Evolutionary conservation across 2,888 invertebrate genomes (phyloP).

Genomic region (Sepiola atlantica): DNA sequence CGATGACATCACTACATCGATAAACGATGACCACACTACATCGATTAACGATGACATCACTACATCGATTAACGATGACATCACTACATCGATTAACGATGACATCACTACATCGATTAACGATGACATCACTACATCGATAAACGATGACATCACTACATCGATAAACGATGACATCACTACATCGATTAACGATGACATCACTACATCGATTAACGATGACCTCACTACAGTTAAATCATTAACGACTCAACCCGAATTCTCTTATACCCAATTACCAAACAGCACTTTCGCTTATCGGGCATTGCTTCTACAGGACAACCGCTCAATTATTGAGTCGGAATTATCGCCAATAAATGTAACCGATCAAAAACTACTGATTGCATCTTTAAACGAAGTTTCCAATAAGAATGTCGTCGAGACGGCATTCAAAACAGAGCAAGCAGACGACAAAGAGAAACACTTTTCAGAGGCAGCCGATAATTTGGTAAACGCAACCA

Average conservation of each 20-base stretch:
- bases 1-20: neutral
- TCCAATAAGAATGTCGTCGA: neutral
- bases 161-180: too few relatives aligned
- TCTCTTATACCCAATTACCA: neutral
- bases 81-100: neutral
- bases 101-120: neutral
- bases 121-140: neutral
- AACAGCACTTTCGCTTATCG: neutral
- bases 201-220: neutral
- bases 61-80: neutral
- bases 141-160: neutral
- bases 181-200: neutral
- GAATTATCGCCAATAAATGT: neutral
- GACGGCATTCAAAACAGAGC: neutral
- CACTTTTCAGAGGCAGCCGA: neutral
- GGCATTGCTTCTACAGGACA: neutral
- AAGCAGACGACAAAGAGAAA: neutral
- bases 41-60: neutral
- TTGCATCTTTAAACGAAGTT: neutral
- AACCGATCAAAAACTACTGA: neutral
- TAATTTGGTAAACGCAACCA: neutral
- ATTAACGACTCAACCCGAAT: neutral
- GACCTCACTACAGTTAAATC: neutral
- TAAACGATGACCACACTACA: neutral
- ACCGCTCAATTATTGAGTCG: neutral